phyloP scores from a whole-genome alignment of 1,140 invertebrate genomes.

The Tetramorium simillimum region DNA sequence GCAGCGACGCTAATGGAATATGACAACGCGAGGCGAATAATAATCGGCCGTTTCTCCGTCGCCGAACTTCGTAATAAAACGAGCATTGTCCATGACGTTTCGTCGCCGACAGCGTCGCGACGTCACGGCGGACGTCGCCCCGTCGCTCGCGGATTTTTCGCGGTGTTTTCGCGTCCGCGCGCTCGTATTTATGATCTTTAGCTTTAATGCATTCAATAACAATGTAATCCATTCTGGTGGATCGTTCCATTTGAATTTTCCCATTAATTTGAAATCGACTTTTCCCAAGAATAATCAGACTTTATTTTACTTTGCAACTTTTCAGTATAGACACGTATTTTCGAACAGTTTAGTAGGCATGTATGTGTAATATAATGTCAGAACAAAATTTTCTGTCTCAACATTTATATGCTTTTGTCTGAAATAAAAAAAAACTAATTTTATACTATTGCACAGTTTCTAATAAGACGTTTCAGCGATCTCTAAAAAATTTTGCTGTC shows the following conservation, averaged over 20 bases:
- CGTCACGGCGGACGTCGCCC: conserved; percentile 54
- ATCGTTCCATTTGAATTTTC: not conserved
- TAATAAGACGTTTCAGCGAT: not conserved
- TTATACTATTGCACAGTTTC: not conserved
- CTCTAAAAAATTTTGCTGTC: not conserved
- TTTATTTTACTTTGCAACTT: not conserved
- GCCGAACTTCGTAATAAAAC: conserved; percentile 78
- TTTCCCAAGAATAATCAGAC: not conserved
- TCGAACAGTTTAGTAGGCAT: not conserved
- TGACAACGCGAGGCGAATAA: conserved; percentile 80
- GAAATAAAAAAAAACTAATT: not conserved
- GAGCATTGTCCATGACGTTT: conserved; percentile 79
- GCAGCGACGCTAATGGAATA: conserved; percentile 81
- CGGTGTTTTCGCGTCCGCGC: conserved; percentile 20
- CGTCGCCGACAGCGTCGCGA: conserved; percentile 61
- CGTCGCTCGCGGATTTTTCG: conserved; percentile 59
- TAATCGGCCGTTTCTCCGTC: conserved; percentile 77
- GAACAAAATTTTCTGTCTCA: not conserved
- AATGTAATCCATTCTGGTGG: not conserved
- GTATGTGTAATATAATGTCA: no score
- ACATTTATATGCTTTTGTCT: not conserved
- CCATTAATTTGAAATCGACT: not conserved
- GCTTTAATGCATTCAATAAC: conserved; percentile 1
- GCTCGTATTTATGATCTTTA: conserved; percentile 17
- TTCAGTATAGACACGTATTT: not conserved